Conservation (phyloP, 2,113 vertebrate species). For the Madoqua kirkii region DNA sequence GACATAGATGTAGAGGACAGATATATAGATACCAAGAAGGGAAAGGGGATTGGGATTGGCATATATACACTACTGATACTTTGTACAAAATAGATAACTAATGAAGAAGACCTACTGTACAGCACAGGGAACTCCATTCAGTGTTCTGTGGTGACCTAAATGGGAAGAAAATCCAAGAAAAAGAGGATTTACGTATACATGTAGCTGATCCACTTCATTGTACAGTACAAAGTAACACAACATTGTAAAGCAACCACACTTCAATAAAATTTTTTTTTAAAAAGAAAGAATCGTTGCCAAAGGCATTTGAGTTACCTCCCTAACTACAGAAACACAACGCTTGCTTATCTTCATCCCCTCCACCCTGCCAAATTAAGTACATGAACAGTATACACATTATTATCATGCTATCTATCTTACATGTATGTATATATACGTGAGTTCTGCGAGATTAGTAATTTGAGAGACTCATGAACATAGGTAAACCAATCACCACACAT, state of each 20-base stretch:
- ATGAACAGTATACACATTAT: not conserved
- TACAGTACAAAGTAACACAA: not conserved
- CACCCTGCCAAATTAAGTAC: not conserved
- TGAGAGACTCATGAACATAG: constrained; percentile 70
- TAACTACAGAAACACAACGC: not conserved
- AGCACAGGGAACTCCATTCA: not conserved
- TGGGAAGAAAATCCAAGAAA: not conserved
- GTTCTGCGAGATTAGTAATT: constrained; percentile 61
- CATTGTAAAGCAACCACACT: not conserved
- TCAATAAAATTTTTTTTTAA: not conserved
- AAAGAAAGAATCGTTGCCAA: not conserved
- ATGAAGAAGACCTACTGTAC: not conserved
- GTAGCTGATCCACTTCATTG: not conserved
- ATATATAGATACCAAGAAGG: not conserved
- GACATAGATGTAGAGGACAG: not conserved
- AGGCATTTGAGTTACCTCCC: not conserved
- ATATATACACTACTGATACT: not conserved
- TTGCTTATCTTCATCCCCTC: not conserved
- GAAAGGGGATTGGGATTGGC: not conserved
- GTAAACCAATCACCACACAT: constrained; percentile 54
- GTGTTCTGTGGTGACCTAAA: not conserved
- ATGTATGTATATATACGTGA: not conserved
- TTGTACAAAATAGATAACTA: not conserved
- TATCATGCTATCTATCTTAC: not conserved
- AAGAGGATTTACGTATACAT: not conserved